phyloP scores from a whole-genome alignment of 2,113 vertebrate genomes.

The Siphamia tubifer region DNA sequence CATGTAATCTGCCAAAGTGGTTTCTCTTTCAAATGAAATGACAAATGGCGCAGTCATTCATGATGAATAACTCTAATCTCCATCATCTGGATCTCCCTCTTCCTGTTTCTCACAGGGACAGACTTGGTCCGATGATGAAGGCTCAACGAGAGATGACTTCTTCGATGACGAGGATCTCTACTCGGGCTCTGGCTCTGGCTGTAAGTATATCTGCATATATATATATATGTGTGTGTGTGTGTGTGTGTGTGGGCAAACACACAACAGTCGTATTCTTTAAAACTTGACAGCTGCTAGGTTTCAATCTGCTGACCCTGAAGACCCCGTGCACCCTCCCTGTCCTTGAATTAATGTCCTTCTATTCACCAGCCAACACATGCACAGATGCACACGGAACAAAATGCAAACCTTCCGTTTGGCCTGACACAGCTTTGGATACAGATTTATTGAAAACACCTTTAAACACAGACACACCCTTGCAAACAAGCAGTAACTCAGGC shows the following conservation, averaged over 20 bases:
- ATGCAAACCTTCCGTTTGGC: background rate
- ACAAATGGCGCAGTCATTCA: slow-evolving; percentile 40
- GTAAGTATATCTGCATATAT: slow-evolving; percentile 68
- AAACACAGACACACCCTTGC: slow-evolving; percentile 34
- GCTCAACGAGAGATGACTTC: slow-evolving; percentile 75
- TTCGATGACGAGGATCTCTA: slow-evolving; percentile 81
- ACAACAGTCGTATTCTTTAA: slow-evolving; percentile 52
- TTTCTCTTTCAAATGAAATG: slow-evolving; percentile 53
- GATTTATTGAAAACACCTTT: slow-evolving; percentile 27
- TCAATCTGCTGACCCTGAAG: slow-evolving; percentile 68
- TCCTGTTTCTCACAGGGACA: slow-evolving; percentile 66
- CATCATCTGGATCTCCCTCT: slow-evolving; percentile 8
- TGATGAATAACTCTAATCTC: slow-evolving; percentile 47
- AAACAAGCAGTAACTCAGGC: slow-evolving; percentile 20
- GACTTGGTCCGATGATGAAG: slow-evolving; percentile 71
- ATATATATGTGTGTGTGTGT: background rate
- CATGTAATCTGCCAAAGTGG: slow-evolving; percentile 66
- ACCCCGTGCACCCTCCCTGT: background rate
- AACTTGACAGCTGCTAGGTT: slow-evolving; percentile 69
- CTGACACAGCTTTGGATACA: slow-evolving; percentile 1
- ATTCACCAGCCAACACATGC: slow-evolving; percentile 2
- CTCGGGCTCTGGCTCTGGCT: slow-evolving; percentile 83
- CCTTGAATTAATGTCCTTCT: background rate
- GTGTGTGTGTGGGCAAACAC: slow-evolving; percentile 12
- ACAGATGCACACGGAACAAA: slow-evolving; percentile 2